phyloP scores from a whole-genome alignment of 2,797 vertebrate species.

The Rachycentron canadum region DNA sequence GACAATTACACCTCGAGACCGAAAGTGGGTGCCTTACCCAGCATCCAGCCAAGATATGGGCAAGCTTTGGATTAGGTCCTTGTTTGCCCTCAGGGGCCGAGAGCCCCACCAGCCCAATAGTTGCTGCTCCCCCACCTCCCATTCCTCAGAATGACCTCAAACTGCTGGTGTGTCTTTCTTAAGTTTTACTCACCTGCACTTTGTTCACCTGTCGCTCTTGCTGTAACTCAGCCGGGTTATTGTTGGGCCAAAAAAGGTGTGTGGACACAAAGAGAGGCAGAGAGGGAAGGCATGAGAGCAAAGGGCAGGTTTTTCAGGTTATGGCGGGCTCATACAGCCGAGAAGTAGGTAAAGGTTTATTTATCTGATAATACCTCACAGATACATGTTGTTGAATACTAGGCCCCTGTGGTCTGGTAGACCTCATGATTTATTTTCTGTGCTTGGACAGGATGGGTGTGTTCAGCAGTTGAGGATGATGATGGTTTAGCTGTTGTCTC shows the following conservation, averaged over 20 bases:
- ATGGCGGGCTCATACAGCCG: slow-evolving; percentile 34
- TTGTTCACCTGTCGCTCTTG: slow-evolving; percentile 74
- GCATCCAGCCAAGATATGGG: slow-evolving; percentile 65
- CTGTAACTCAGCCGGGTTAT: slow-evolving; percentile 65
- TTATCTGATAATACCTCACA: slow-evolving; percentile 33
- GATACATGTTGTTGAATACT: slow-evolving; percentile 35
- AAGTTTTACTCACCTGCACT: slow-evolving; percentile 76
- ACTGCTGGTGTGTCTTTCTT: slow-evolving; percentile 62
- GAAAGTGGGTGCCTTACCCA: slow-evolving; percentile 76
- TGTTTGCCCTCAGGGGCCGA: slow-evolving; percentile 54
- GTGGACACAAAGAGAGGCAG: slow-evolving; percentile 66
- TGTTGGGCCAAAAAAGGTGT: slow-evolving; percentile 70
- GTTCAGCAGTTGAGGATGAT: slow-evolving; percentile 62
- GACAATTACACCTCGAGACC: slow-evolving; percentile 83
- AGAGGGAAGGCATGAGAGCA: slow-evolving; percentile 65
- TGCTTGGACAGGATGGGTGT: slow-evolving; percentile 55
- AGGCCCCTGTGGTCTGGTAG: background rate
- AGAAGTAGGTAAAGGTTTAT: slow-evolving; percentile 62
- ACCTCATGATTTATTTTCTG: slow-evolving; percentile 18
- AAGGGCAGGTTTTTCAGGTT: slow-evolving; percentile 83
- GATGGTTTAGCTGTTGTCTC: slow-evolving; percentile 64
- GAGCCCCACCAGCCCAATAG: slow-evolving; percentile 37
- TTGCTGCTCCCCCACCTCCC: slow-evolving; percentile 37
- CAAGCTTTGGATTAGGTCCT: slow-evolving; percentile 65
- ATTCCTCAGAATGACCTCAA: slow-evolving; percentile 50